Evolutionary conservation across 2,113 vertebrate species (phyloP).

Genomic region (Pristiophorus japonicus): DNA sequence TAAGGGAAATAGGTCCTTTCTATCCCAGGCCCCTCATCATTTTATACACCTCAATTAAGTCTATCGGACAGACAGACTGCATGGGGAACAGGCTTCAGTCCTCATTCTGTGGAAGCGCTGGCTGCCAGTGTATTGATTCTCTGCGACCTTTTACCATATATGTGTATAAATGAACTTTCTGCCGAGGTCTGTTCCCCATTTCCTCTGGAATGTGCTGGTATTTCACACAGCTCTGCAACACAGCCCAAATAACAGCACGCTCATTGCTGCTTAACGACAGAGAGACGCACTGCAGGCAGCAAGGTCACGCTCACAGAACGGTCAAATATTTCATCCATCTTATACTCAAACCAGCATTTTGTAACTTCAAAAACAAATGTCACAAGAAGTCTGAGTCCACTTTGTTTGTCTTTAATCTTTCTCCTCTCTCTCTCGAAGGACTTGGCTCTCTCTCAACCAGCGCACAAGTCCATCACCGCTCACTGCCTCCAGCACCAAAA

Average conservation of each 20-base stretch:
- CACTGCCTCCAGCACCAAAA: not conserved
- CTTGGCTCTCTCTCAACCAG: not conserved
- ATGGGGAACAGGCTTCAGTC: too few species aligned
- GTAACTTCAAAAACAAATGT: not conserved
- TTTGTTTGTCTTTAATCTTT: not conserved
- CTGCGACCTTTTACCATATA: constrained; percentile 21
- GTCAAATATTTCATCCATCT: not conserved
- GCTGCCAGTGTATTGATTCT: too few species aligned
- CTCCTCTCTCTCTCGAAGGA: not conserved
- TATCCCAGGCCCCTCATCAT: too few species aligned
- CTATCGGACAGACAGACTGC: not conserved
- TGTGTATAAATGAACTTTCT: not conserved
- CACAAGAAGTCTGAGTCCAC: not conserved
- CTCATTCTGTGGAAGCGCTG: too few species aligned
- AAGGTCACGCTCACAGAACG: not conserved
- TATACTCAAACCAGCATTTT: not conserved
- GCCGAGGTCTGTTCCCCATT: not conserved
- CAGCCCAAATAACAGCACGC: not conserved
- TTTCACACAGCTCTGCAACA: not conserved
- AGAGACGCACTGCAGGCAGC: not conserved
- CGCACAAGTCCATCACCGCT: not conserved
- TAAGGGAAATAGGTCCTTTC: too few species aligned
- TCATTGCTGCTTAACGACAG: not conserved
- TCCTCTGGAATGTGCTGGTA: constrained; percentile 31
- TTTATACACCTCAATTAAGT: too few species aligned